Evolutionary conservation across 2,888 invertebrate species (phyloP), one percentile per base, ranked within the genome.

Genomic region (Allacma fusca): DNA sequence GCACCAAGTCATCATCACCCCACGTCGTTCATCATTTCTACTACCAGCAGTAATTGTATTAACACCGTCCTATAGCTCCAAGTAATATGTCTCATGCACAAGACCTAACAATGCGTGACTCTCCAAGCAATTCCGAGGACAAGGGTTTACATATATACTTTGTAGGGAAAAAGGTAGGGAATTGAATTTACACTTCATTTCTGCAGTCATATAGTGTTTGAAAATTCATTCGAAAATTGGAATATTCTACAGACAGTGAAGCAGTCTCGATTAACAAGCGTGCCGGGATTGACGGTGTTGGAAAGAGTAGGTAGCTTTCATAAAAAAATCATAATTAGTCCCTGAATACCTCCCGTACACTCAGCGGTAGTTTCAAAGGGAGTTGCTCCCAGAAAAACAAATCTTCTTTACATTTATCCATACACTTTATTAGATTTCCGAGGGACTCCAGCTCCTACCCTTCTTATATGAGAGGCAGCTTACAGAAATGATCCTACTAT

Each of bases 251-350:
- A n/a, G n/a, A 50, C 4, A 9, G n/a, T 19, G 2, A 5, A 50
- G 4, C 5, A 1, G 1, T 50, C n/a, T 50, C 2, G 1, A n/a
- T 13, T 50, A 50, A 50, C n/a, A 50, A 50, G 50, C 50, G 50
- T 50, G 50, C 19, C 9, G 16, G 50, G 16, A n/a, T n/a, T 2
- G 50, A 50, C 19, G 50, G 50, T 4, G 34, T 4, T 34, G 34
- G 34, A 9, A 34, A 34, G 34, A 34, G 34, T 34, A 34, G 34
- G 5, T 34, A 34, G 9, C 5, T 34, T 34, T 34, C 34, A 34
- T 34, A 50, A 50, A 50, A 50, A 50, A 50, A 50, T 50, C 50
- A 50, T 50, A 50, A 50, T 50, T 50, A 50, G 50, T 50, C 16
- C 7, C 16, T 50, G 50, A 50, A 50, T 50, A 50, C 50, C 50